Base-by-base conservation (phyloP, 1,140 invertebrate species). In the Pseudomyrmex dendroicus region DNA sequence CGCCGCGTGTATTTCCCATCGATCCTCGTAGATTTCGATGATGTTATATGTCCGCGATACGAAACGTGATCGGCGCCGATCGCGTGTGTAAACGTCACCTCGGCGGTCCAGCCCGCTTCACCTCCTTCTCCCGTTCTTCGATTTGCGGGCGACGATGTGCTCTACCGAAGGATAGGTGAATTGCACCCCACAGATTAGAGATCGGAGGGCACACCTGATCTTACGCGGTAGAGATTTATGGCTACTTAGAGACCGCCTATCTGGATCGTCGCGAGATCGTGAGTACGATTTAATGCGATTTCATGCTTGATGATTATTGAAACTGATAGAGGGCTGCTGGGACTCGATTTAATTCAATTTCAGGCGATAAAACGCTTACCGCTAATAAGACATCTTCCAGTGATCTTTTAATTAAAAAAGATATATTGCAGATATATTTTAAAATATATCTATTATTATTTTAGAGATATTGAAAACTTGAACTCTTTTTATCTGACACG, bases 31-130 rank as follows among this genome's bases (percentile, higher is more conserved):
- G 76, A 70, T 80, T 70, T 59, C 66, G 76, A 80, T 80, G 76
- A 80, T 25, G 66, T 80, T 70, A 80, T 80, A 70, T 25, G 63
- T 12, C 7, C 50, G 44, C 50, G 56, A 73, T 66, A 52, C 57
- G 44, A 50, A 52, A 68, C 78, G 61, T 59, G 73, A 86, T 74
- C 83, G 67, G 73, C 59, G 52, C 59, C 85, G 73, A 84, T 86
- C 86, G 73, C 50, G 52, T 52, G 72, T 86, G 85, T 87, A 87
- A 86, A 80, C 68, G 64, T 83, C 70, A 46, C 0, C 5, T 76
- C 64, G 52, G 2, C 59, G 66, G 48, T 35, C 35, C 35, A 35
- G 35, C 35, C 0, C 35, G 35, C 5, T 35, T 35, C 35, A 35
- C 35, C 35, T 35, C 2, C 25, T 25, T 25, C 25, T 52, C 22